Evolutionary conservation across 2,888 invertebrate species (phyloP).

Genomic region (Cheilosia vulpina): DNA sequence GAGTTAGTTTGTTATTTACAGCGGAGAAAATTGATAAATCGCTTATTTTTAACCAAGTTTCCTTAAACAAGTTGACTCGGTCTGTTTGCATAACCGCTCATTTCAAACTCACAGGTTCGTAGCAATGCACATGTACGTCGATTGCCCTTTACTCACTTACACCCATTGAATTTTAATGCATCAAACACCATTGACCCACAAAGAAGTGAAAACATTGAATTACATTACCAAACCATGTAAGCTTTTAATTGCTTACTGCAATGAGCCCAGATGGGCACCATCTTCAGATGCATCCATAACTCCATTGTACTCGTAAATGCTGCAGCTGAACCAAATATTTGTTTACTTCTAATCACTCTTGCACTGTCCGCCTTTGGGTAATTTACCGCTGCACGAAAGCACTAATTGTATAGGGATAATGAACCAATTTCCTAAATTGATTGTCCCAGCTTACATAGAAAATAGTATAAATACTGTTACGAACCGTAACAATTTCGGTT

Average conservation of each 20-base stretch:
- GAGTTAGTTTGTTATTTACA: too few relatives aligned
- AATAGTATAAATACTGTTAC: background rate
- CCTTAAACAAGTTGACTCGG: too few relatives aligned
- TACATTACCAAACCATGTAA: background rate
- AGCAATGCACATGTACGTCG: background rate
- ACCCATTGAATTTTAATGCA: background rate
- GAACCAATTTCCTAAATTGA: slow-evolving; percentile 3
- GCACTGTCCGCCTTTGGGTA: background rate
- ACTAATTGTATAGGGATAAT: background rate
- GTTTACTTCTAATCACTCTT: background rate
- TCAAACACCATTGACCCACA: slow-evolving; percentile 5
- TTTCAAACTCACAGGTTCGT: background rate
- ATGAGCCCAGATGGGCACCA: background rate
- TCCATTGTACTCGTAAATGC: background rate
- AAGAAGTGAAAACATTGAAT: slow-evolving; percentile 3
- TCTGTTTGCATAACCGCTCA: too few relatives aligned
- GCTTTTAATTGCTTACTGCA: background rate
- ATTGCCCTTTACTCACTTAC: background rate
- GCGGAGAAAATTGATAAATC: too few relatives aligned
- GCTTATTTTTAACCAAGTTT: too few relatives aligned
- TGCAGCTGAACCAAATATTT: background rate
- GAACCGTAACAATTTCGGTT: background rate
- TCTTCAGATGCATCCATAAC: background rate
- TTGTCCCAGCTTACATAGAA: background rate
- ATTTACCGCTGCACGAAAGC: background rate